phyloP scores from a whole-genome alignment of 2,888 invertebrate species.

The Terebella lapidaria region DNA sequence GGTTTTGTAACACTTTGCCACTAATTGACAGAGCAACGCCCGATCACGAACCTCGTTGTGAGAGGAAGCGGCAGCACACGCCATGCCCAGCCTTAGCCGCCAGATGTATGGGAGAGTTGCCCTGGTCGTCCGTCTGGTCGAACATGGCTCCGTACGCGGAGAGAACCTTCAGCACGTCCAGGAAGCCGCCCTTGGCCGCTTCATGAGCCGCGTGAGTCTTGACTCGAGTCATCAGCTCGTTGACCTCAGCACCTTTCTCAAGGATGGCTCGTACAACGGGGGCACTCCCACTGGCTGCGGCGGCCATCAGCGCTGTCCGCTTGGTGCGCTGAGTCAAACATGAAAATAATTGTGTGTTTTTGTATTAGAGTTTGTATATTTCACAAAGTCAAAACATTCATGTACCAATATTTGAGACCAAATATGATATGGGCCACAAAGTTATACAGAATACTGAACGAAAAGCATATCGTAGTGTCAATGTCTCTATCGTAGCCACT shows the following conservation, averaged over 20 bases:
- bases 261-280: constrained; percentile 46
- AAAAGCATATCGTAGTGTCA: too few species aligned
- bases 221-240: constrained; percentile 33
- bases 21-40: too few species aligned
- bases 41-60: constrained; percentile 50
- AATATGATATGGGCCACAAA: too few species aligned
- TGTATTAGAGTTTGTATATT: background rate
- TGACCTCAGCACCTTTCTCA: constrained; percentile 38
- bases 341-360: background rate
- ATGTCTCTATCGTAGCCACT: too few species aligned
- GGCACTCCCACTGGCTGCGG: constrained; percentile 46
- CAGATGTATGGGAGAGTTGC: constrained; percentile 49
- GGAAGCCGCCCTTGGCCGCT: constrained; percentile 46
- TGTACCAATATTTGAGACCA: too few species aligned
- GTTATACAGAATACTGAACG: too few species aligned
- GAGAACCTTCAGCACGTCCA: constrained; percentile 31
- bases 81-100: constrained; percentile 47
- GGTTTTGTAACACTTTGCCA: too few species aligned
- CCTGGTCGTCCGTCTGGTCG: constrained; percentile 44
- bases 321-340: constrained; percentile 24
- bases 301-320: constrained; percentile 51
- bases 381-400: too few species aligned
- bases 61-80: constrained; percentile 48
- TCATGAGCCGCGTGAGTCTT: constrained; percentile 48
- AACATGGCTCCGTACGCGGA: constrained; percentile 50